Base-by-base conservation (phyloP, 2,888 invertebrate genomes). In the Dynastes tityus region DNA sequence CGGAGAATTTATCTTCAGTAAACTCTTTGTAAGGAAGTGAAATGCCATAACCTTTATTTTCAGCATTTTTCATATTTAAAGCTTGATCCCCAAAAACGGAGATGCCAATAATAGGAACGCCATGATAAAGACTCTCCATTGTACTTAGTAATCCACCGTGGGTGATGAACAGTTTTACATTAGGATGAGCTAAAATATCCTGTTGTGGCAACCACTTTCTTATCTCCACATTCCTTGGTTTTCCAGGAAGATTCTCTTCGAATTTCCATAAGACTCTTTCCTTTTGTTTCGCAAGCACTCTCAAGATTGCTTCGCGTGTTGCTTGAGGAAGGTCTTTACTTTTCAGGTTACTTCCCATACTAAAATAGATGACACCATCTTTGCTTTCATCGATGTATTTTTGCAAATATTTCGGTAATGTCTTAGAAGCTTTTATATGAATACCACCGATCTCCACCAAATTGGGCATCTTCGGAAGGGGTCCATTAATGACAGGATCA, bases 341-440 rank as follows among this genome's bases (percentile, higher is more conserved):
- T 77, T 90, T 89, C 0, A 92, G 88, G 80, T 91, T 91, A 0
- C 93, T 91, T 2, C 93, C 93, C 84, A 93, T 90, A 81, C 91
- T 92, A 80, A 92, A 90, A 80, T 91, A 91, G 1, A 92, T 88
- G 0, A 90, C 91, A 0, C 92, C 92, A 64, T 91, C 81, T 71
- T 87, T 88, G 0, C 92, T 89, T 9, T 88, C 86, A 81, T 92
- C 91, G 77, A 92, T 83, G 78, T 90, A 87, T 29, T 87, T 86
- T 86, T 91, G 88, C 0, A 92, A 84, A 85, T 92, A 91, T 89
- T 80, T 51, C 0, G 86, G 84, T n/a, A 83, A 65, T 70, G 83
- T 80, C 76, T 84, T 83, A 0, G 85, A 82, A 8, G 83, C 81
- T 74, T 83, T 67, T 1, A 86, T 78, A 71, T 92, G 92, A 65